Conservation (phyloP, 2,888 invertebrate genomes). For the Clanis bilineata region DNA sequence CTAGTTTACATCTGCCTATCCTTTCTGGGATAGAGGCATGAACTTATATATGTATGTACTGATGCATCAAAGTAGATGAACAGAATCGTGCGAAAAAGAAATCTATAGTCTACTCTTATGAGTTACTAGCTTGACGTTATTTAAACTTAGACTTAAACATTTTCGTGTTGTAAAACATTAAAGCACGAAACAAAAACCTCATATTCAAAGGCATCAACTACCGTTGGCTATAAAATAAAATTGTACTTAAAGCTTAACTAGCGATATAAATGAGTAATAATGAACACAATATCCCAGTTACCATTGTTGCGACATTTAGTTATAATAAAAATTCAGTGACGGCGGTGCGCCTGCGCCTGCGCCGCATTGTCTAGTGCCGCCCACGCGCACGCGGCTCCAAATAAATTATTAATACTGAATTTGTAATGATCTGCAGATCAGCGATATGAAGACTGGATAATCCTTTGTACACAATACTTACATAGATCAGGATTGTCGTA, state of each 20-base stretch:
- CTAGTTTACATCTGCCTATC: too few relatives aligned
- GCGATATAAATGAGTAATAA: conserved; percentile 8
- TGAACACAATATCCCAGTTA: conserved; percentile 9
- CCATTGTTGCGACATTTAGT: conserved; percentile 20
- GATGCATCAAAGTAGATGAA: too few relatives aligned
- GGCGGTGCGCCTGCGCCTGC: conserved; percentile 42
- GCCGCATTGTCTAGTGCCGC: conserved; percentile 67
- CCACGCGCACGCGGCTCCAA: conserved; percentile 73
- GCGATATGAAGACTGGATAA: conserved; percentile 26
- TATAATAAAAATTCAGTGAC: conserved; percentile 65
- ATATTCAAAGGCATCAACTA: too few relatives aligned
- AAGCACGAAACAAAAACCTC: too few relatives aligned
- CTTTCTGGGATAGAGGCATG: too few relatives aligned
- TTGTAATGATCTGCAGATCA: conserved; percentile 69
- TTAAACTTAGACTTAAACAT: too few relatives aligned
- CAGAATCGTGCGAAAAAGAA: too few relatives aligned
- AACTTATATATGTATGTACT: too few relatives aligned
- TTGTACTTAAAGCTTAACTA: background rate
- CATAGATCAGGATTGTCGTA: background rate
- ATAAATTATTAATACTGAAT: conserved; percentile 81
- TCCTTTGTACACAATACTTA: background rate
- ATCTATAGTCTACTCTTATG: too few relatives aligned
- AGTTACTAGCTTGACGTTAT: too few relatives aligned
- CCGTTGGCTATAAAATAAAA: too few relatives aligned
- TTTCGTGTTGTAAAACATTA: too few relatives aligned